Evolutionary conservation across 2,888 invertebrate species (phyloP).

Genomic region (Pyrgus malvae): DNA sequence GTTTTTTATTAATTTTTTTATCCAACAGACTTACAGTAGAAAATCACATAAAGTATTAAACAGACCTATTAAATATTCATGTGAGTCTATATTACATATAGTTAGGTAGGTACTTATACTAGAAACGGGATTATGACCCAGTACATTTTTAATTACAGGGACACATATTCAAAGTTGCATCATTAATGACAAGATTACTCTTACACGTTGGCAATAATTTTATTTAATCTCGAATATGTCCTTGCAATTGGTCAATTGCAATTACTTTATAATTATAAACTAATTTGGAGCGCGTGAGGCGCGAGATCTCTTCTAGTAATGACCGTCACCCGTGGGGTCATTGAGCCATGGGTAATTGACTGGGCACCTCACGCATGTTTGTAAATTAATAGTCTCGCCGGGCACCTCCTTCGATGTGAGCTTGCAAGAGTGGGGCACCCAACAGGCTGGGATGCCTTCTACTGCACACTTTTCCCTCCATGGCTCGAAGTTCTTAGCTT

Average conservation of each 20-base stretch:
- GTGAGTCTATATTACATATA: conserved; percentile 82
- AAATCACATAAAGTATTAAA: conserved; percentile 81
- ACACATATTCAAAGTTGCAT: conserved; percentile 62
- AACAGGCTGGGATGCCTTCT: conserved; percentile 91
- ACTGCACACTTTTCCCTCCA: conserved; percentile 97
- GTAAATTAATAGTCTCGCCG: conserved; percentile 95
- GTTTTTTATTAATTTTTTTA: conserved; percentile 73
- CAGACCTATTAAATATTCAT: conserved; percentile 81
- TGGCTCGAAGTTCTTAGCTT: conserved; percentile 95
- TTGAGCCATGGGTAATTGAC: conserved; percentile 97
- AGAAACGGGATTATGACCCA: conserved; percentile 80
- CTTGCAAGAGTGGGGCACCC: conserved; percentile 95
- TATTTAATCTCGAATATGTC: conserved; percentile 59
- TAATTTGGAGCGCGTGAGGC: conserved; percentile 66
- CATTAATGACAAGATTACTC: conserved; percentile 33
- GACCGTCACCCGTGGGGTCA: conserved; percentile 94
- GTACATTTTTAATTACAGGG: conserved; percentile 75
- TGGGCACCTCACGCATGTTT: conserved; percentile 96
- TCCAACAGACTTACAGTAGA: conserved; percentile 81
- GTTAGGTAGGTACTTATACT: conserved; percentile 79
- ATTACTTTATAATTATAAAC: conserved; percentile 61
- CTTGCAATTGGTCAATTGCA: conserved; percentile 61
- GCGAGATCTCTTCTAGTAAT: conserved; percentile 86
- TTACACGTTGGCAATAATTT: conserved; percentile 38
- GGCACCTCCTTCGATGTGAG: conserved; percentile 96